Evolutionary conservation across 2,888 invertebrate genomes (phyloP), one percentile per base, ranked within the genome.

Genomic region (Nymphalis polychloros): DNA sequence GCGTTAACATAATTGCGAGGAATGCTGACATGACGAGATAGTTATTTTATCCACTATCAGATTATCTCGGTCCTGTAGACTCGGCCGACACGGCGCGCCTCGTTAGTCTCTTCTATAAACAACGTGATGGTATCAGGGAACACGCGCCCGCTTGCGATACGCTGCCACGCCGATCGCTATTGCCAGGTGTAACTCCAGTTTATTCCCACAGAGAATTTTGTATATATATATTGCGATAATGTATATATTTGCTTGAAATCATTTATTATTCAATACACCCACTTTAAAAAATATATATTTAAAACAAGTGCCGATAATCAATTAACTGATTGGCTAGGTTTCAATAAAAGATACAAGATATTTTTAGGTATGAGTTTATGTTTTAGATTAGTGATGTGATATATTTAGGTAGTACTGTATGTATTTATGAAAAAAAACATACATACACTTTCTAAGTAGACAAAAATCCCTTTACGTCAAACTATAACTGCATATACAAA

Each of bases 71-170:
- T 63, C 66, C 73, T 77, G 76, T 77, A 84, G 82, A 69, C 75
- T 75, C 71, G 72, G 73, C 72, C 69, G 77, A 75, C 77, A 78
- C 67, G 70, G 68, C 77, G 82, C 77, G 81, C 84, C 87, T 89
- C 81, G 86, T 89, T 88, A 88, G 83, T 77, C 80, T 82, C 81
- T 81, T 78, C 83, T 84, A 88, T 88, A 88, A 87, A 88, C 85
- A 87, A 86, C 73, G 74, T 72, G 88, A 89, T 89, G 85, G 76
- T 76, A 87, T 89, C 88, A 72, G 48, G 49, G 52, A 73, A 69
- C 67, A 65, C 67, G 59, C 52, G 70, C 62, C 62, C 61, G 61
- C 23, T 62, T 17, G 68, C 62, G 64, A 70, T 68, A 67, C 67
- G 62, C 57, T 61, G 62, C 61, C 67, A 41, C 50, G 60, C 57